These are phyloP conservation scores for Brachylomia viminalis DNA, from an alignment of 2,888 invertebrate species.

Conservation along the genomic window DNA sequence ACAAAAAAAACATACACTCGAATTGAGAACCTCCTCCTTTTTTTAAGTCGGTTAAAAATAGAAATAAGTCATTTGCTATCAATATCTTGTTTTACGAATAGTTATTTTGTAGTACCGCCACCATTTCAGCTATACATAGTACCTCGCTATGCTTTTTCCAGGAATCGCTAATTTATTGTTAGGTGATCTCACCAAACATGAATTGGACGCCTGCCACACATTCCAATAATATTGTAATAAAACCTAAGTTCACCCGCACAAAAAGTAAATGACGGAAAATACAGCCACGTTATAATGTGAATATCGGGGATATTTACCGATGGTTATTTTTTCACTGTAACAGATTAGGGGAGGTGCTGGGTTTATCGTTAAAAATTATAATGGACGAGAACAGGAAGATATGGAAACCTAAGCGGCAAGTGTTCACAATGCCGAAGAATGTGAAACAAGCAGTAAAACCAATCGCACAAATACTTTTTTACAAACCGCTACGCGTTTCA, in stretches of 20 bases:
- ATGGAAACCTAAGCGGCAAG: background rate
- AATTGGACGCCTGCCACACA: background rate
- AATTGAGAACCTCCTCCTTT: no score
- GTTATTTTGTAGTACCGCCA: background rate
- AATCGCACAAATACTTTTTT: conserved; percentile 9
- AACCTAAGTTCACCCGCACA: background rate
- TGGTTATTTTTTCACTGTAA: conserved; percentile 7
- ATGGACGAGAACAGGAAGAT: conserved; percentile 1
- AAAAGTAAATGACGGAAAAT: conserved; percentile 14
- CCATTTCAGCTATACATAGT: no score
- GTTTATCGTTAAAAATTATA: conserved; percentile 11
- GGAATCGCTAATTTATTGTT: background rate
- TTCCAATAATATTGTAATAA: background rate
- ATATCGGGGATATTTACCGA: background rate
- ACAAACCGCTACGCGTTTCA: background rate
- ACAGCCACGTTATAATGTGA: background rate
- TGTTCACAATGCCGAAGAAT: conserved; percentile 1
- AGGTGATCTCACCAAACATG: background rate
- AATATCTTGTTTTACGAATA: background rate
- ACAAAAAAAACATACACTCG: no score
- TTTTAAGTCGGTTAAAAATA: no score
- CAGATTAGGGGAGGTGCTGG: conserved; percentile 10
- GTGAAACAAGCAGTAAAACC: conserved; percentile 2
- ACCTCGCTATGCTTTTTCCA: background rate
- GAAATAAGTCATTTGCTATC: background rate